Evolutionary conservation across 2,888 invertebrate species (phyloP).

Genomic region (Seira sanloemensis): DNA sequence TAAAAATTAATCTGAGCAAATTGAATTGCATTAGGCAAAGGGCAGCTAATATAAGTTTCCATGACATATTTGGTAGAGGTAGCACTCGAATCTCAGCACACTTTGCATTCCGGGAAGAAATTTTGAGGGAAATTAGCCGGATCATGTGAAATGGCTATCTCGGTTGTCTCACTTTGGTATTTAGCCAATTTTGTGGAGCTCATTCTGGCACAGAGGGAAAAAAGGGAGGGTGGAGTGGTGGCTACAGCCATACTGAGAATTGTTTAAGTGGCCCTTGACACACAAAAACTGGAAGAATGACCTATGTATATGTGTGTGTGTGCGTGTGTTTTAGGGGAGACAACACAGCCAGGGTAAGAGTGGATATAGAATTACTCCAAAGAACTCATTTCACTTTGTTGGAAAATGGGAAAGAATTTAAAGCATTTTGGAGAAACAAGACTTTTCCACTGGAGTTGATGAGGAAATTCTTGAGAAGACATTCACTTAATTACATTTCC

Average conservation of each 20-base stretch:
- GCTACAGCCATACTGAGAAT: not conserved
- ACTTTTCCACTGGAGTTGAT: constrained; percentile 63
- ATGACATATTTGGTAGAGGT: too few relatives aligned
- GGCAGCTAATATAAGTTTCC: too few relatives aligned
- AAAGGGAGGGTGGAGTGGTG: not conserved
- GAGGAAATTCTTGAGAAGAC: constrained; percentile 71
- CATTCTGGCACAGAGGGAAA: not conserved
- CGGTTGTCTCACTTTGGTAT: too few relatives aligned
- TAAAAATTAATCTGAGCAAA: too few relatives aligned
- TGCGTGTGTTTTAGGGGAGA: not conserved
- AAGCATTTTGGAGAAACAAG: constrained; percentile 35
- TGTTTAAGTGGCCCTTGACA: constrained; percentile 16
- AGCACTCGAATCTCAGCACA: too few relatives aligned
- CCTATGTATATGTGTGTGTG: too few relatives aligned
- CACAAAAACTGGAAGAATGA: not conserved
- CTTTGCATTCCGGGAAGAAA: not conserved
- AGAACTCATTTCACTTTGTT: constrained; percentile 4
- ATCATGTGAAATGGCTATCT: too few relatives aligned
- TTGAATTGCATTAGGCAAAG: too few relatives aligned
- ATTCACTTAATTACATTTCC: constrained; percentile 74
- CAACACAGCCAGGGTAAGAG: not conserved
- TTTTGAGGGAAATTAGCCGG: too few relatives aligned
- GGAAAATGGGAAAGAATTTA: constrained; percentile 40
- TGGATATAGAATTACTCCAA: not conserved
- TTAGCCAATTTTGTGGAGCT: constrained; percentile 1